These are phyloP conservation scores for Coleophora flavipennella DNA, from an alignment of 2,888 invertebrate genomes.

Conservation along the genomic window DNA sequence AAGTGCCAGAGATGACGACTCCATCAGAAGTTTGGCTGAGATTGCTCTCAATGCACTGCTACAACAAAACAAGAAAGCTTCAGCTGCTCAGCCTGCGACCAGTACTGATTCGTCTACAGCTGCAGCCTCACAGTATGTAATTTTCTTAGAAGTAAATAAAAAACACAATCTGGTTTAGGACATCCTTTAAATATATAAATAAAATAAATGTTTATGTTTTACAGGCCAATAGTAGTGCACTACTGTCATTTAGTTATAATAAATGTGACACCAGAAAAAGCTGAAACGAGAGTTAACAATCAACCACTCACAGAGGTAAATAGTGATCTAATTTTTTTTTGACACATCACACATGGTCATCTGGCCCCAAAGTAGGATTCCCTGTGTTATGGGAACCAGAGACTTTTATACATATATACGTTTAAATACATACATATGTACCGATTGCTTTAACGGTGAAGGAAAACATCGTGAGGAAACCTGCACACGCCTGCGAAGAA, in stretches of 20 bases:
- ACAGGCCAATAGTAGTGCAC: conserved; percentile 81
- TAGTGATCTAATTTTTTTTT: no score
- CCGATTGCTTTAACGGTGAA: no score
- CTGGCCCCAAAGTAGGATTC: no score
- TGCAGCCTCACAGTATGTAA: conserved; percentile 33
- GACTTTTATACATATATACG: no score
- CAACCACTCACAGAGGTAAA: conserved; percentile 78
- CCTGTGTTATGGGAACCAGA: no score
- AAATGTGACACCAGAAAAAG: conserved; percentile 88
- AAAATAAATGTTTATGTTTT: conserved; percentile 2
- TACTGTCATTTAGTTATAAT: conserved; percentile 93
- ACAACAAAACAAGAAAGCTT: conserved; percentile 81
- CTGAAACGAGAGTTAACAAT: conserved; percentile 83
- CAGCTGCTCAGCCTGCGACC: conserved; percentile 27
- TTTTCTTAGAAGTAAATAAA: conserved; percentile 1
- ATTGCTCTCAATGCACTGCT: conserved; percentile 86
- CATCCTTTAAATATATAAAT: no score
- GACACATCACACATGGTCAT: no score
- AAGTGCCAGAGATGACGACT: conserved; percentile 88
- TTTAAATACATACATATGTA: no score
- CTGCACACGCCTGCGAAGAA: no score
- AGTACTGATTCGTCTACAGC: conserved; percentile 30
- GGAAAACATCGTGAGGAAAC: no score
- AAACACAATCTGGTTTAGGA: neutral
- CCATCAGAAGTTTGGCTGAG: conserved; percentile 88